Conservation (phyloP, 1,140 invertebrate species). For the Drosophila sucinea region DNA sequence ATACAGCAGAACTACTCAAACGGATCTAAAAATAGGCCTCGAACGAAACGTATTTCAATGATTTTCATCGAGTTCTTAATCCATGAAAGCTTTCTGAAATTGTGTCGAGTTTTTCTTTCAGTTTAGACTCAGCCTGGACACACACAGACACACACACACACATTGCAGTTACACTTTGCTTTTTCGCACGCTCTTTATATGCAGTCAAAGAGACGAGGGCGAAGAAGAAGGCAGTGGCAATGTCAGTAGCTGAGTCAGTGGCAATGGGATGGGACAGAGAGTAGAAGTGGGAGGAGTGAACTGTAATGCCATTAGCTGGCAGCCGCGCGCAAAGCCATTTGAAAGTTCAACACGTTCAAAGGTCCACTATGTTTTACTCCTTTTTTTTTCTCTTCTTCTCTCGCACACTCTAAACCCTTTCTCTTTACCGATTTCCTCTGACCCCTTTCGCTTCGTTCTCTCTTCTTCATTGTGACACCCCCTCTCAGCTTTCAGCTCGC, state of each 20-base stretch:
- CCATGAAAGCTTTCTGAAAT: background rate
- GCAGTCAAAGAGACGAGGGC: conserved; percentile 45
- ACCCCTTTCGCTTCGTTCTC: conserved; percentile 26
- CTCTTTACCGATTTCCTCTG: conserved; percentile 19
- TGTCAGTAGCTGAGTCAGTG: background rate
- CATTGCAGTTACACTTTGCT: conserved; percentile 69
- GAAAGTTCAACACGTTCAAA: conserved; percentile 81
- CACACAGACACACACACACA: conserved; percentile 33
- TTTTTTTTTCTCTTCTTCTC: conserved; percentile 41
- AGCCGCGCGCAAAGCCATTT: conserved; percentile 79
- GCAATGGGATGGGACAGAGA: background rate
- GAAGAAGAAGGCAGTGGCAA: background rate
- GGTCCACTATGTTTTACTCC: conserved; percentile 70
- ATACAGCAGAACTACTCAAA: too few relatives aligned
- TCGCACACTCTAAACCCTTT: conserved; percentile 14
- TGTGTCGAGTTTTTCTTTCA: background rate
- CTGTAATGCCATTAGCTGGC: conserved; percentile 80
- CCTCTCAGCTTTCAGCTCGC: background rate
- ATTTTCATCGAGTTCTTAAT: too few relatives aligned
- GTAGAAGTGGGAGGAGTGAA: conserved; percentile 31
- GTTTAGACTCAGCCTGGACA: background rate
- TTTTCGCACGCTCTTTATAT: conserved; percentile 72
- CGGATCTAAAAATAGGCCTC: too few relatives aligned
- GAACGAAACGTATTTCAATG: too few relatives aligned
- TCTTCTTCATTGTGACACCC: conserved; percentile 8